Base-by-base conservation (phyloP, 1,140 invertebrate genomes). In the Nephotettix cincticeps region DNA sequence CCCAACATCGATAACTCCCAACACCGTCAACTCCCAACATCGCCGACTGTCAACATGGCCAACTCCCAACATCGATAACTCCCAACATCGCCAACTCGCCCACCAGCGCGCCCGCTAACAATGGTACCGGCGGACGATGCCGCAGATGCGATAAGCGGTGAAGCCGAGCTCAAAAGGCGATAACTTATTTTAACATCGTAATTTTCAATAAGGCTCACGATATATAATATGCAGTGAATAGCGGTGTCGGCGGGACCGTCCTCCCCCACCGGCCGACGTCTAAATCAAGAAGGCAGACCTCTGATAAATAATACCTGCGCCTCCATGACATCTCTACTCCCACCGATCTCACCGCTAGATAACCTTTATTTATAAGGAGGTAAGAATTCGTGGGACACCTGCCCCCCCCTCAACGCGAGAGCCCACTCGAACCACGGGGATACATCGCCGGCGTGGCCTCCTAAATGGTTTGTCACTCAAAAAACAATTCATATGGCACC, bases 161-260 rank as follows among this genome's bases (percentile, higher is more conserved):
- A n/a, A 51, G n/a, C 47, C 47, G 4, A 9, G 56, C 25, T 61
- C 56, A 61, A 61, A 61, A 28, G 56, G 56, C 56, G 56, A 61
- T 61, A 61, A 61, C 56, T 61, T 61, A 61, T 61, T 61, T 27
- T 61, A 61, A 61, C 56, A 61, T 61, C 56, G 56, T 61, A 61
- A 61, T 61, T 61, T 61, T 61, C 56, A 61, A 61, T 61, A 61
- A 61, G 56, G 23, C 27, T n/a, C 25, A 25, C 56, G 56, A 61
- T 61, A 61, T 61, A 61, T 61, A 61, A 61, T 61, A 61, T 21
- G 56, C 56, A 61, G 27, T 61, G 56, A 61, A 61, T 61, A 61
- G 56, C 56, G 21, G 56, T n/a, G 27, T 25, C 56, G 25, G 27
- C 47, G 47, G 47, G n/a, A 6, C 21, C 3, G 47, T n/a, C 56